Conservation (phyloP, 1,140 invertebrate species). For the Globodera rostochiensis region DNA sequence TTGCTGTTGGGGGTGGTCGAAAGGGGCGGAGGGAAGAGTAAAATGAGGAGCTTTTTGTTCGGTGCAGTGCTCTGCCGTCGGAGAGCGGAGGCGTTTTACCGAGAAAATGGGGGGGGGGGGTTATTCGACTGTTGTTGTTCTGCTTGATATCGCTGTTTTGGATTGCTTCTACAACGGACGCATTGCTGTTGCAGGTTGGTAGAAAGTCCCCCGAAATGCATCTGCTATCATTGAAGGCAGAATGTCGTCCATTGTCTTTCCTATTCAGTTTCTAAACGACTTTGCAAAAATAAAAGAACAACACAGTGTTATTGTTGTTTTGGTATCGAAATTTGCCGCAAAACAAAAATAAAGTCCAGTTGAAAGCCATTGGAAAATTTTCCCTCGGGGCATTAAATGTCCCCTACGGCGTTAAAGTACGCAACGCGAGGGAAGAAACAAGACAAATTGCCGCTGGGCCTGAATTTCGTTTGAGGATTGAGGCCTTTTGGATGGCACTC, state of each 20-base stretch:
- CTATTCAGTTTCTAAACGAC: not conserved
- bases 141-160: not conserved
- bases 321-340: not conserved
- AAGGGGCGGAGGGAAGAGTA: not conserved
- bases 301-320: not conserved
- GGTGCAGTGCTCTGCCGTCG: not conserved
- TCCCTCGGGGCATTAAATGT: not conserved
- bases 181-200: not conserved
- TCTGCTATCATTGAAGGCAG: not conserved
- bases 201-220: not conserved
- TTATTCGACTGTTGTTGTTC: not conserved
- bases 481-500: not conserved
- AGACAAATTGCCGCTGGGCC: slow-evolving; percentile 11
- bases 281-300: not conserved
- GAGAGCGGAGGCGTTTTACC: not conserved
- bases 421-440: not conserved
- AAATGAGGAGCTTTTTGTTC: not conserved
- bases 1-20: not conserved
- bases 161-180: not conserved
- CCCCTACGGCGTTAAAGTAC: not conserved
- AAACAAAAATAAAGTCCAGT: not conserved
- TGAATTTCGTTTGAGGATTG: not conserved
- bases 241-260: not conserved
- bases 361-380: not conserved
- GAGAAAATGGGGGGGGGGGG: too few relatives aligned